Base-by-base conservation (phyloP, 2,113 vertebrate genomes). In the Mormyrus iriodes region DNA sequence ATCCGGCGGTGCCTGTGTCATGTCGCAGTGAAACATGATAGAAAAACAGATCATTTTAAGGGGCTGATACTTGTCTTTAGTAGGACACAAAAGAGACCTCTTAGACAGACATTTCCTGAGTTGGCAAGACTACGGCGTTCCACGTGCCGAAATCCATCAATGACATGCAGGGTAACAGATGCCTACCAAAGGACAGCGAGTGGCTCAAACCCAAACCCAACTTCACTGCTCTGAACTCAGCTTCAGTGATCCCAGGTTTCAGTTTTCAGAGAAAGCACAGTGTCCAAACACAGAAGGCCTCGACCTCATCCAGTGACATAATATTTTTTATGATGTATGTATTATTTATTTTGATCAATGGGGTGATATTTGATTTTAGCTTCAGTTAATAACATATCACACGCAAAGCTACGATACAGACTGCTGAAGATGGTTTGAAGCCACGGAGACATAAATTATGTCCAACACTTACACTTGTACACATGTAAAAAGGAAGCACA, bases 401-500 rank as follows among this genome's bases (percentile, higher is more conserved):
- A 69, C 24, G 46, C 58, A 69, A 27, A 88, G 58, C 31, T 61
- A 46, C 1, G 12, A 31, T 46, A 24, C 21, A 44, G 35, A 65
- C 17, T 27, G 55, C 55, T 13, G 86, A 61, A 31, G 86, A 15
- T 21, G 39, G 35, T 15, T 39, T 42, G 39, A 65, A 44, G 48
- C 10, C 39, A 39, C 17, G 24, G 55, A 69, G 21, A 52, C 35
- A 88, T 89, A 73, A 76, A 86, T 65, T 48, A 86, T 44, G 58
- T 31, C 12, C 61, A 31, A 86, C 19, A 17, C 82, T 85, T 44
- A 35, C 51, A 61, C 24, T 73, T 69, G 39, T 73, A 53, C 65
- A 85, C 27, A 52, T 42, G 61, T 83, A 79, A 49, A 88, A 49
- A 88, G 48, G 55, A 88, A 88, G 55, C 82, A 53, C 53, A 42